Evolutionary conservation across 2,888 invertebrate species (phyloP), one percentile per base, ranked within the genome.

Genomic region (Orthosia gothica): DNA sequence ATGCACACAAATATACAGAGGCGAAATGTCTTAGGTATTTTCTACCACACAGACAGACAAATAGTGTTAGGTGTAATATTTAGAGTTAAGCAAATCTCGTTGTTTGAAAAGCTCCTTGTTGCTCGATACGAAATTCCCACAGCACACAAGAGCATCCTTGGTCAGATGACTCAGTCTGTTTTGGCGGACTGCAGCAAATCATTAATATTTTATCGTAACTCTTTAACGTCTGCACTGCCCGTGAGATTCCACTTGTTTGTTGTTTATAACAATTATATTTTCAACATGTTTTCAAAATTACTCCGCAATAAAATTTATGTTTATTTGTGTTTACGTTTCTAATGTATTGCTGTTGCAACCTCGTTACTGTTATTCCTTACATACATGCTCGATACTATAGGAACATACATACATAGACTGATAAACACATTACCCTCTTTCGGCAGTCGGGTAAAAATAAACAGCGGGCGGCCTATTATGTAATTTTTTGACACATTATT

Each of bases 91-190:
- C 32, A 4, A 32, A 32, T 54, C 75, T 50, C n/a, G n/a, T n/a
- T n/a, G n/a, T n/a, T n/a, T n/a, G n/a, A n/a, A n/a, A n/a, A n/a
- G n/a, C n/a, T n/a, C n/a, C n/a, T 77, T 77, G 66, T 57, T 81
- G 16, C 47, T 32, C 32, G 32, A 32, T 7, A 32, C 7, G 32
- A 32, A 32, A 32, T 32, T 32, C 32, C 32, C 32, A 32, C 32
- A 32, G 1, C 32, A 7, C 7, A 32, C 32, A 32, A 68, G 57
- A 47, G 63, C 45, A 79, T 50, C 83, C 76, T 80, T 74, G 65
- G 73, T 20, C 63, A 61, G 45, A 59, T 82, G 80, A 86, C 18
- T 85, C 81, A 86, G 55, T 65, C 20, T 70, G 83, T 83, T 85
- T 74, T 71, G 73, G 61, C 61, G 32, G 50, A 20, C 32, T 20